phyloP scores from a whole-genome alignment of 1,140 invertebrate species.

The Acromyrmex heyeri region DNA sequence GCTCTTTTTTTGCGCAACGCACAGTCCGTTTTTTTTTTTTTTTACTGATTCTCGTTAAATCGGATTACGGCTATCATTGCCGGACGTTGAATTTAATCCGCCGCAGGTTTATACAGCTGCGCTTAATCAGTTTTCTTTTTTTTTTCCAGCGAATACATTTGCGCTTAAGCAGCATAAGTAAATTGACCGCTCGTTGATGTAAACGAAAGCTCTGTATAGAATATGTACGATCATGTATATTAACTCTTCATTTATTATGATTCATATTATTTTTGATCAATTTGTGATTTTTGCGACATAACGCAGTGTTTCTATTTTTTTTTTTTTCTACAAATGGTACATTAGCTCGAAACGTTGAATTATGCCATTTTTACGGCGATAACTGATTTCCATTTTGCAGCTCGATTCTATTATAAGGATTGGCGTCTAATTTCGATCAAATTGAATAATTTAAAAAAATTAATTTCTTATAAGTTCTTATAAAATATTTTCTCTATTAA shows the following conservation, averaged over 20 bases:
- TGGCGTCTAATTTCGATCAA: neutral
- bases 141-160: slow-evolving; percentile 28
- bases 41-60: slow-evolving; percentile 61
- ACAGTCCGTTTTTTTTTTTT: neutral
- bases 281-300: neutral
- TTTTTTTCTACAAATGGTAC: neutral
- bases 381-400: neutral
- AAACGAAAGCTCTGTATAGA: slow-evolving; percentile 22
- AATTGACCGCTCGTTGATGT: slow-evolving; percentile 41
- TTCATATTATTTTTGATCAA: slow-evolving; percentile 40
- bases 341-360: neutral
- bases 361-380: neutral
- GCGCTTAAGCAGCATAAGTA: slow-evolving; percentile 51
- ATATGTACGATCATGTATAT: neutral
- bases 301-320: neutral
- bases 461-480: neutral
- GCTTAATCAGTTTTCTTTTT: slow-evolving; percentile 57
- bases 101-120: slow-evolving; percentile 54
- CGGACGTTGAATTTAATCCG: slow-evolving; percentile 31
- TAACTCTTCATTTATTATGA: slow-evolving; percentile 32
- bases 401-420: neutral
- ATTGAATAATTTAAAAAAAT: neutral
- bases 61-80: slow-evolving; percentile 66
- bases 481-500: neutral
- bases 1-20: slow-evolving; percentile 7